Conservation (phyloP, 2,888 invertebrate genomes). For the Drosophila borborema region DNA sequence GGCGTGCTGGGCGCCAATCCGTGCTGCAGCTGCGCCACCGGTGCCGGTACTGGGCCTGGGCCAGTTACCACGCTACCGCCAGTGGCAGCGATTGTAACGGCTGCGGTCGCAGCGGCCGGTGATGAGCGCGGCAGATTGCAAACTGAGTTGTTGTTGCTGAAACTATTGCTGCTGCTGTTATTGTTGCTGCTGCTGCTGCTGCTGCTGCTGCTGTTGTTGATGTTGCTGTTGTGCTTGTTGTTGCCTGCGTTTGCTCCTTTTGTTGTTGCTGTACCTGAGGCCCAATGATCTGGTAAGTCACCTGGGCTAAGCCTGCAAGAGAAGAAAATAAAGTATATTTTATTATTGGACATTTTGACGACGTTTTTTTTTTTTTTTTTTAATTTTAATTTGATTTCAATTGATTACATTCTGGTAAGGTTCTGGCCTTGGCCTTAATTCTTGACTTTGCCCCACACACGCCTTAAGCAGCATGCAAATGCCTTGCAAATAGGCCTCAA, state of each 20-base stretch:
- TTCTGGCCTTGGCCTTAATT: slow-evolving; percentile 5
- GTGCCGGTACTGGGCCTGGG: slow-evolving; percentile 37
- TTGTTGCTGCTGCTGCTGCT: slow-evolving; percentile 27
- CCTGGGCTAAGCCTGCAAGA: slow-evolving; percentile 94
- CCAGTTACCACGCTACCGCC: slow-evolving; percentile 66
- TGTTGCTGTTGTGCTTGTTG: slow-evolving; percentile 31
- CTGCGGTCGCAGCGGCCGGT: slow-evolving; percentile 84
- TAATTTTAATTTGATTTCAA: not conserved
- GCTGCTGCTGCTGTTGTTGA: slow-evolving; percentile 2
- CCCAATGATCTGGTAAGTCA: slow-evolving; percentile 89
- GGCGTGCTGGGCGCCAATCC: slow-evolving; percentile 76
- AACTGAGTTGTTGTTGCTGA: slow-evolving; percentile 53
- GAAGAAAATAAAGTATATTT: not conserved
- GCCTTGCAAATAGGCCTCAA: slow-evolving; percentile 17
- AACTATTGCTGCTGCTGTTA: slow-evolving; percentile 25
- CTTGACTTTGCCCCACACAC: slow-evolving; percentile 6
- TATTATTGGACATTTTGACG: slow-evolving; percentile 24
- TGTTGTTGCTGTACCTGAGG: slow-evolving; percentile 75
- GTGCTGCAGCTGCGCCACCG: slow-evolving; percentile 62
- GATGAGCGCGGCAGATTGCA: slow-evolving; percentile 86
- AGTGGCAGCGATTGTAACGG: slow-evolving; percentile 81
- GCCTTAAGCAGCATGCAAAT: slow-evolving; percentile 22
- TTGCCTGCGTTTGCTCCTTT: slow-evolving; percentile 50
- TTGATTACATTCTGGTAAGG: slow-evolving; percentile 5
- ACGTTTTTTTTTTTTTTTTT: not conserved